Evolutionary conservation across 2,797 vertebrate species (phyloP).

Genomic region (Vultur gryphus): DNA sequence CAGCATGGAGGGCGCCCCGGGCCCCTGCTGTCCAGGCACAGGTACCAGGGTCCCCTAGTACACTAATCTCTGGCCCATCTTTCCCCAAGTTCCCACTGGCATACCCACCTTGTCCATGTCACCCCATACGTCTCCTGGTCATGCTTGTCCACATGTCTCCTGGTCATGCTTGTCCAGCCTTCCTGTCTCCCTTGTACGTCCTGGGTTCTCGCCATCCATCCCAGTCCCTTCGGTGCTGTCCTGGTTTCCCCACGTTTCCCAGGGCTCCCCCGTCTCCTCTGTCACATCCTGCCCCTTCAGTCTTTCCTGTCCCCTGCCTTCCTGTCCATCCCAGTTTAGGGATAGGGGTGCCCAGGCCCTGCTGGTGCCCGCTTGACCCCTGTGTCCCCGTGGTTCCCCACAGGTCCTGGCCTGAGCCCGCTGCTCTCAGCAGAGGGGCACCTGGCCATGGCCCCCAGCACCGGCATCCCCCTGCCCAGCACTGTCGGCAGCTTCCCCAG

Average conservation of each 20-base stretch:
- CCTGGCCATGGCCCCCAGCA: neutral
- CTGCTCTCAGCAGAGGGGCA: neutral
- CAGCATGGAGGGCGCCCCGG: conserved; percentile 83
- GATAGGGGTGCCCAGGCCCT: neutral
- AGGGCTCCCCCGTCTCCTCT: neutral
- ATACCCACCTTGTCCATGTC: neutral
- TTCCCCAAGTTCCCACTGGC: too few relatives aligned
- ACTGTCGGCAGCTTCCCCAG: conserved; percentile 61
- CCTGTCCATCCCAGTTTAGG: neutral
- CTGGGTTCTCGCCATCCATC: too few relatives aligned
- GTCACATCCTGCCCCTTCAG: neutral
- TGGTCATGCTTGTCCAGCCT: too few relatives aligned
- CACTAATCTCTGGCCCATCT: fast-evolving
- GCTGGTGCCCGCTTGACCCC: neutral
- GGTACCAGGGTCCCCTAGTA: conserved; percentile 56
- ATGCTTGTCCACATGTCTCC: too few relatives aligned
- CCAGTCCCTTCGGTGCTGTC: too few relatives aligned
- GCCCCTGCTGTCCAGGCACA: conserved; percentile 73
- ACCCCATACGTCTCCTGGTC: too few relatives aligned
- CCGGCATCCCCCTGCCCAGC: neutral
- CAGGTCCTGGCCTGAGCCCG: neutral
- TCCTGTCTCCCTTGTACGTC: too few relatives aligned
- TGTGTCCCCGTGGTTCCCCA: neutral
- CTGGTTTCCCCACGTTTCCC: neutral
- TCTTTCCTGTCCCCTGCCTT: neutral